Evolutionary conservation across 2,797 vertebrate species (phyloP), one percentile per base, ranked within the genome.

Genomic region (Eulemur coronatus): DNA sequence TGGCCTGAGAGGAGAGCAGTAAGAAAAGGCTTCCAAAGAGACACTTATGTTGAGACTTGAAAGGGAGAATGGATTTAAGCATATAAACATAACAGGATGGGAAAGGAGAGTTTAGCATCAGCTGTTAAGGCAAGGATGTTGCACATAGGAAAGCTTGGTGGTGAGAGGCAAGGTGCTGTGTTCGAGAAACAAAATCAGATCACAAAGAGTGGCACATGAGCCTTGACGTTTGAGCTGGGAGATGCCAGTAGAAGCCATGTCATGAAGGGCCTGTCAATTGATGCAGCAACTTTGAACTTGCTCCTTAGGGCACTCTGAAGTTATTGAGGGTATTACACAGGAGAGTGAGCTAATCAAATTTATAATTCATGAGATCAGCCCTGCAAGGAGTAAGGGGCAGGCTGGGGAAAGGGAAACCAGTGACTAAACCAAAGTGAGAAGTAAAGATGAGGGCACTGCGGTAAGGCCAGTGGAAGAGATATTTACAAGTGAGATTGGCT

Each of bases 1-100:
- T 81, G 59, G 11, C 18, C 61, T 89, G 73, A 84, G 17, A 79
- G 17, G n/a, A 20, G 17, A 84, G 9, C 17, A 41, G 57, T 90
- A 61, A 90, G 63, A 80, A 55, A 70, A 89, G 15, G 22, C 28
- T 86, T 65, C 50, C 28, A 72, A 94, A 80, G 22, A 30, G 22
- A 46, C 35, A 7, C 55, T 48, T 84, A 91, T 26, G 11, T 22
- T 30, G 41, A 79, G 28, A 84, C 65, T 67, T 65, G 55, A n/a
- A 80, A 89, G 85, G 82, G 20, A 94, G 79, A 94, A 67, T 46
- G n/a, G 41, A 84, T 73, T 82, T 95, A 84, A 94, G 22, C 28
- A 38, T 28, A 14, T n/a, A n/a, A 76, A 59, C 10, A 61, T 5
- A 61, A 63, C 17, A 70, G 52, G 89, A 43, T 46, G 26, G 59